Conservation (phyloP, 2,797 vertebrate species). For the Crocidura indochinensis region DNA sequence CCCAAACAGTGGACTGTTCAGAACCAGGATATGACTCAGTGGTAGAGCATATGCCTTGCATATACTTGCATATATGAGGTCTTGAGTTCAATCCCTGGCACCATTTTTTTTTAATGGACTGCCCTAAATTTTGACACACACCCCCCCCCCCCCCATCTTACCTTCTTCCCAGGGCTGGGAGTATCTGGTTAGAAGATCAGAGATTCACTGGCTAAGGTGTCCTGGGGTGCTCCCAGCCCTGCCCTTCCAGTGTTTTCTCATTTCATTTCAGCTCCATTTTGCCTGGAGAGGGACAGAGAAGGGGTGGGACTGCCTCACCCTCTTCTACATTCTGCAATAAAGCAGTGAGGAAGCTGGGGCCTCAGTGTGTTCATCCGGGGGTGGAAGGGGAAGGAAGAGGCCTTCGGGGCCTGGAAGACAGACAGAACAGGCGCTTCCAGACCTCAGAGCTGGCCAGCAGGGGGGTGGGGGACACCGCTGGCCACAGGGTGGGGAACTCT, state of each 20-base stretch:
- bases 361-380: slow-evolving; percentile 35
- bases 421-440: neutral
- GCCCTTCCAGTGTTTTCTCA: slow-evolving; percentile 30
- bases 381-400: neutral
- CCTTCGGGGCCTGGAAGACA: neutral
- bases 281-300: slow-evolving; percentile 59
- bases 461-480: slow-evolving; percentile 20
- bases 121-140: neutral
- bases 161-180: neutral
- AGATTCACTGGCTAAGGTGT: neutral
- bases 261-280: slow-evolving; percentile 71
- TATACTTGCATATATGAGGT: no score
- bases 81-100: no score
- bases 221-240: slow-evolving; percentile 1
- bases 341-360: slow-evolving; percentile 68
- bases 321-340: slow-evolving; percentile 82
- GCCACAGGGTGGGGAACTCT: neutral
- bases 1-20: neutral
- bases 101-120: neutral
- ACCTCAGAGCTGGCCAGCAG: neutral
- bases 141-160: neutral
- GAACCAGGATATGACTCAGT: no score
- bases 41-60: no score
- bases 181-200: neutral
- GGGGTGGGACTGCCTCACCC: neutral